A percentile compares a stretch with the other conserved stretches of the same genome.
phyloP scores from a whole-genome alignment of 1,140 invertebrate genomes.

The Mya arenaria region DNA sequence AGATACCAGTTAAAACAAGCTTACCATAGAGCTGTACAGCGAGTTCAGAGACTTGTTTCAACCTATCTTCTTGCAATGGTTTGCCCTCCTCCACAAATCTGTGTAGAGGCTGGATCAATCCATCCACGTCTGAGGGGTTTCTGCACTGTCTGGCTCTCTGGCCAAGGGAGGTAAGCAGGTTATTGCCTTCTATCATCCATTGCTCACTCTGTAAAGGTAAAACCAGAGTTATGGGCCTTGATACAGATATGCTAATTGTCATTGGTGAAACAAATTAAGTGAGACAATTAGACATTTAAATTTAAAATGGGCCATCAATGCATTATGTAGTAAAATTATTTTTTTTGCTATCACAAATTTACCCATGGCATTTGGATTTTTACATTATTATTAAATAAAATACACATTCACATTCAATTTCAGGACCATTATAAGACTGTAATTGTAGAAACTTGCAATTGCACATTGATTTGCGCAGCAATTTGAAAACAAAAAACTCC shows the following conservation, averaged over 20 bases:
- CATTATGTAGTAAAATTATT: neutral
- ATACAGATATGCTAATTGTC: no score
- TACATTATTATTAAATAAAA: no score
- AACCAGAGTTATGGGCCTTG: no score
- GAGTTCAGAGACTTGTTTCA: constrained; percentile 86
- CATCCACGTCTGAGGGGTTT: constrained; percentile 83
- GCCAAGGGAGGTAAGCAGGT: constrained; percentile 87
- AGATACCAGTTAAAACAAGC: no score
- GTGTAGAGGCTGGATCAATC: constrained; percentile 86
- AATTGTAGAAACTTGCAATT: no score
- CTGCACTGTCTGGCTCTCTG: constrained; percentile 86
- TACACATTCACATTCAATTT: no score
- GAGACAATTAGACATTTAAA: neutral
- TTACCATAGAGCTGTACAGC: constrained; percentile 86
- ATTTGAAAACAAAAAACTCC: no score
- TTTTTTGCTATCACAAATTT: neutral
- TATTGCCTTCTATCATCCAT: constrained; percentile 89
- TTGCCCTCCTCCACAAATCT: constrained; percentile 87
- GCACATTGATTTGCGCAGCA: no score
- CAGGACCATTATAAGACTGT: no score
- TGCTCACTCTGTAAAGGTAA: constrained; percentile 84
- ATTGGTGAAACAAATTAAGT: no score
- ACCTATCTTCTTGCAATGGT: constrained; percentile 86
- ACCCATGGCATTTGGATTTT: no score
- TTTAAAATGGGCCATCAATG: neutral